Base-by-base conservation (phyloP, 2,797 vertebrate genomes). In the Schizopygopsis pylzovi region DNA sequence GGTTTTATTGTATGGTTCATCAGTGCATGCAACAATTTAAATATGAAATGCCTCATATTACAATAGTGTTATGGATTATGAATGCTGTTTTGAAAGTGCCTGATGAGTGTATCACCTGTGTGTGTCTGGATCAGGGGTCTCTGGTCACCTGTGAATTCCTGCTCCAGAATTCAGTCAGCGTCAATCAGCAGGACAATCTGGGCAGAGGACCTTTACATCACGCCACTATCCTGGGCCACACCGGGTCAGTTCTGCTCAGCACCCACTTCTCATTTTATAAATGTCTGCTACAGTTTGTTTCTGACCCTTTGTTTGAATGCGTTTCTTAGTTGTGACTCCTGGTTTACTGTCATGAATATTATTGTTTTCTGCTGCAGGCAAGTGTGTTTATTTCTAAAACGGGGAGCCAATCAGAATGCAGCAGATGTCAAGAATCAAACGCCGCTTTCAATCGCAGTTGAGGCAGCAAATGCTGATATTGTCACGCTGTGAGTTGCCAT, bases 401-500 rank as follows among this genome's bases (percentile, higher is more conserved):
- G 98, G 92, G 98, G 98, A 93, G 98, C 98, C 82, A 98, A 99
- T 94, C 98, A 99, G 90, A 98, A 98, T 43, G 98, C 98, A 72
- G 94, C 96, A 28, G 98, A 99, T 89, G 96, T 97, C 41, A 96
- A 98, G 47, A 97, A 97, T 88, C 99, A 98, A 90, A 99, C 98
- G 10, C 98, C 98, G 0, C 86, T 99, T 86, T 95, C 93, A 39
- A 97, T 99, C 83, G 98, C 98, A 0, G 96, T 99, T 89, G 97
- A 99, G 81, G 98, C 98, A 1, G 98, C 98, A 89, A 99, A 99
- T 68, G 98, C 98, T 10, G 98, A 99, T 87, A 99, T 99, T 1
- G 98, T 99, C 86, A 99, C 98, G 0, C 89, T 99, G 98, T 99
- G 90, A 95, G 96, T 95, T 4, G 1, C 33, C 45, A 10, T 18